Percentiles rank a stretch among this genome's conserved stretches.
Conservation (phyloP, 1,140 invertebrate species). For the Dreissena polymorpha region DNA sequence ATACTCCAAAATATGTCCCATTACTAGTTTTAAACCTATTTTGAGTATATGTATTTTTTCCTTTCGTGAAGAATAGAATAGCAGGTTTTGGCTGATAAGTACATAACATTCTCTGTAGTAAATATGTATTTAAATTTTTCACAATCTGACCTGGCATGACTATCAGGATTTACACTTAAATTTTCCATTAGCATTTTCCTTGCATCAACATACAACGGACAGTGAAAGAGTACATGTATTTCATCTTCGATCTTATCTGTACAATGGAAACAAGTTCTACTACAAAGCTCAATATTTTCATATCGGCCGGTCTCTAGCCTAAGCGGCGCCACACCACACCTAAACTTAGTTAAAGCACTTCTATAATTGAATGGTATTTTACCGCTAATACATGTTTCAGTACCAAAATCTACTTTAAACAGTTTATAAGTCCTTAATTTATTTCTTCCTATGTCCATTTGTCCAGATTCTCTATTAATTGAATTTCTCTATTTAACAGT, state of each 20-base stretch:
- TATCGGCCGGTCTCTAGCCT: neutral
- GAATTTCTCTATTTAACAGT: constrained; percentile 2
- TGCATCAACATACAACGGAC: no score
- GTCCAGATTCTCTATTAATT: neutral
- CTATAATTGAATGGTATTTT: neutral
- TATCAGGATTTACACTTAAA: no score
- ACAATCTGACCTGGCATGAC: no score
- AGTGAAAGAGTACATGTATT: no score
- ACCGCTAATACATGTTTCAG: neutral
- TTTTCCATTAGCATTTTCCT: no score
- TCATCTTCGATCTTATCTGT: neutral
- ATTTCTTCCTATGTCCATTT: neutral
- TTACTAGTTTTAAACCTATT: no score
- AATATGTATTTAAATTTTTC: no score
- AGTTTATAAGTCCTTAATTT: neutral
- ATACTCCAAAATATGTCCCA: no score
- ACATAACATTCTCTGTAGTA: no score
- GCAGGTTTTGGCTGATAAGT: no score
- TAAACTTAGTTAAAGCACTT: constrained; percentile 7
- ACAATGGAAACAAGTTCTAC: constrained; percentile 16
- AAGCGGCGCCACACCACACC: constrained; percentile 20
- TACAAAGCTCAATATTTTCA: neutral
- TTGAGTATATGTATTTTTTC: no score
- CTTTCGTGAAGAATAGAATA: no score
- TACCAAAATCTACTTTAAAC: constrained; percentile 1